Conservation (phyloP, 2,113 vertebrate genomes). For the Oreochromis spilurus region DNA sequence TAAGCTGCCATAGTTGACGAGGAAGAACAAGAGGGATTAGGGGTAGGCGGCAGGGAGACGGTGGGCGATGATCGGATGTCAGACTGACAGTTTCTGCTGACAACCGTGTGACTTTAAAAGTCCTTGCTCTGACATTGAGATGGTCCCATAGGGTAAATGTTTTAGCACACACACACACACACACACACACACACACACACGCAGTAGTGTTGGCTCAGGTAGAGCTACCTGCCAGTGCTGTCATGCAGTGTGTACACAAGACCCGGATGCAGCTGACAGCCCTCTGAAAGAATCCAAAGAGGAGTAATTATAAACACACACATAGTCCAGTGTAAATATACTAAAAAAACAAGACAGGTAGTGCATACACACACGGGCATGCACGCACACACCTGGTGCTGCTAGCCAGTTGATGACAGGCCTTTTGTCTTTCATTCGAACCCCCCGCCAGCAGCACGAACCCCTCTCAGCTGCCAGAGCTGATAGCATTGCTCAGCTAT, state of each 20-base stretch:
- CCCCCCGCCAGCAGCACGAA: background rate
- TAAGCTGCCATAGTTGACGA: background rate
- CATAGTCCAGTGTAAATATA: background rate
- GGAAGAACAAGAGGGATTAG: background rate
- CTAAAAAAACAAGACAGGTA: background rate
- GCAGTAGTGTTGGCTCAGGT: background rate
- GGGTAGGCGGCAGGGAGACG: background rate
- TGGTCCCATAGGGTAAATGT: background rate
- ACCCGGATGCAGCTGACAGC: slow-evolving; percentile 14
- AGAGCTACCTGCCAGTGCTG: background rate
- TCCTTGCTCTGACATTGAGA: background rate
- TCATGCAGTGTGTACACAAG: slow-evolving; percentile 1
- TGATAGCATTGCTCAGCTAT: slow-evolving; percentile 13
- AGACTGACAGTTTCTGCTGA: background rate
- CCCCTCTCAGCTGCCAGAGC: slow-evolving; percentile 6
- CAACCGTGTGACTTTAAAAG: background rate
- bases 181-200: background rate
- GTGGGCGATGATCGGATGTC: background rate
- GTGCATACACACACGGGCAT: background rate
- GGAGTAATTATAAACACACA: slow-evolving; percentile 23
- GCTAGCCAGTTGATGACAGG: slow-evolving; percentile 8
- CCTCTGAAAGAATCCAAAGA: slow-evolving; percentile 4
- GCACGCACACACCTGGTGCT: background rate
- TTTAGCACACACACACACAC: background rate
- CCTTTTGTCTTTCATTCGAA: slow-evolving; percentile 1